Conservation (phyloP, 2,888 invertebrate species). For the Volucella inanis region DNA sequence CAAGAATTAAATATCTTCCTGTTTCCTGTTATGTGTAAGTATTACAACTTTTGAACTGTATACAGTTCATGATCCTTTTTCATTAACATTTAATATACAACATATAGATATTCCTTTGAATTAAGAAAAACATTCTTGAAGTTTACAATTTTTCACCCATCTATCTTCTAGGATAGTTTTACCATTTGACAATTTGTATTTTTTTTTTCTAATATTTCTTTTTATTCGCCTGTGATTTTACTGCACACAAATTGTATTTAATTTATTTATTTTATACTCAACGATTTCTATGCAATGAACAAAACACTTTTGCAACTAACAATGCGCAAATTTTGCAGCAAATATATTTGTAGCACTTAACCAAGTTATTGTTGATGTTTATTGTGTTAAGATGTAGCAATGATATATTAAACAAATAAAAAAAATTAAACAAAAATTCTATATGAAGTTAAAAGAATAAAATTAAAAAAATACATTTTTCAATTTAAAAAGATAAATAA, state of each 20-base stretch:
- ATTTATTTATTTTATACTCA: constrained; percentile 55
- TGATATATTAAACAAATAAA: constrained; percentile 2
- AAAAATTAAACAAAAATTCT: constrained; percentile 16
- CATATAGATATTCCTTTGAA: no score
- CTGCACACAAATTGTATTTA: constrained; percentile 11
- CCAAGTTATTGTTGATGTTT: constrained; percentile 63
- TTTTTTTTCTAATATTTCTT: neutral
- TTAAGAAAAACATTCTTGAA: no score
- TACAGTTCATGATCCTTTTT: no score
- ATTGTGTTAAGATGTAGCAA: constrained; percentile 62
- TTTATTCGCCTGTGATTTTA: constrained; percentile 17
- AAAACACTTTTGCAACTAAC: constrained; percentile 36
- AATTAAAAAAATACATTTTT: constrained; percentile 8
- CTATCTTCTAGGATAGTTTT: no score
- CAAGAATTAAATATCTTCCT: no score
- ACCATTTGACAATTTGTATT: neutral
- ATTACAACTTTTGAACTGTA: no score
- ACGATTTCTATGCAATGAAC: constrained; percentile 68
- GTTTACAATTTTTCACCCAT: no score
- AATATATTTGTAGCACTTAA: constrained; percentile 58
- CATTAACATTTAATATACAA: no score
- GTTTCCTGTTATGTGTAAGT: no score
- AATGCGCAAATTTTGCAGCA: constrained; percentile 37
- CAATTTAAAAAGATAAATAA: neutral
- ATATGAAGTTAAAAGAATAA: constrained; percentile 28